A percentile compares a stretch with the other conserved stretches of the same genome.
These are phyloP conservation scores for Yponomeuta malinellus DNA, from an alignment of 2,888 invertebrate genomes.

Conservation along the genomic window DNA sequence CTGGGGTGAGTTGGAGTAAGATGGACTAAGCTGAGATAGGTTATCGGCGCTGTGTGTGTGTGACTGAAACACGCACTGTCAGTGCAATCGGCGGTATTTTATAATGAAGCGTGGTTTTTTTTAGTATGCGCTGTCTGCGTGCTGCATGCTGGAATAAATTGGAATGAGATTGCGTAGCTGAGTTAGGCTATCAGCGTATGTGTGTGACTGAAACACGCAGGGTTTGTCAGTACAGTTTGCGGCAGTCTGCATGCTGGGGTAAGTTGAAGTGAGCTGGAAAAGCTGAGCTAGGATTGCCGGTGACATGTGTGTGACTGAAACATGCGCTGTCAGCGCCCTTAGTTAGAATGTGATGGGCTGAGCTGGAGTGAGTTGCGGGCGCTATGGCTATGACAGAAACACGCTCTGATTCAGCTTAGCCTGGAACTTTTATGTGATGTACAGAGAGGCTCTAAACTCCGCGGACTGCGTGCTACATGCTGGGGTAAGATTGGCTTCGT, in stretches of 20 bases:
- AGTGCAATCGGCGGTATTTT: not conserved
- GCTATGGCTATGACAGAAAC: too few species aligned
- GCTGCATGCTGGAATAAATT: not conserved
- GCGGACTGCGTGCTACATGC: slow-evolving; percentile 75
- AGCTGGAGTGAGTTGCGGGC: too few species aligned
- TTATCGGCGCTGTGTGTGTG: slow-evolving; percentile 64
- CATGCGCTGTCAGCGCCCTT: slow-evolving; percentile 71
- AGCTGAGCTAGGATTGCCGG: not conserved
- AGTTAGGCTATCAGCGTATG: slow-evolving; percentile 38
- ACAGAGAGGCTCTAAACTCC: slow-evolving; percentile 74
- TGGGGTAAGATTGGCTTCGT: too few species aligned
- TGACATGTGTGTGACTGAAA: slow-evolving; percentile 78
- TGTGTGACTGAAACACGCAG: slow-evolving; percentile 82
- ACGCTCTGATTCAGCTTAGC: slow-evolving; percentile 61
- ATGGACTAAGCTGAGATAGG: not conserved
- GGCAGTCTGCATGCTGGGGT: slow-evolving; percentile 75
- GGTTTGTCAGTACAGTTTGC: slow-evolving; percentile 83
- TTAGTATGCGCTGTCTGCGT: not conserved
- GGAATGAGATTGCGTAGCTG: not conserved
- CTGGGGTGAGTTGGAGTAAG: slow-evolving; percentile 25
- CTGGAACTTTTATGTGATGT: slow-evolving; percentile 76
- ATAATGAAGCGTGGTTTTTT: not conserved
- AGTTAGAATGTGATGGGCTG: too few species aligned
- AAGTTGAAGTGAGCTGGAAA: not conserved
- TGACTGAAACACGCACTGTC: slow-evolving; percentile 81